Conservation (phyloP, 2,797 vertebrate genomes). For the Lagodon rhomboides region DNA sequence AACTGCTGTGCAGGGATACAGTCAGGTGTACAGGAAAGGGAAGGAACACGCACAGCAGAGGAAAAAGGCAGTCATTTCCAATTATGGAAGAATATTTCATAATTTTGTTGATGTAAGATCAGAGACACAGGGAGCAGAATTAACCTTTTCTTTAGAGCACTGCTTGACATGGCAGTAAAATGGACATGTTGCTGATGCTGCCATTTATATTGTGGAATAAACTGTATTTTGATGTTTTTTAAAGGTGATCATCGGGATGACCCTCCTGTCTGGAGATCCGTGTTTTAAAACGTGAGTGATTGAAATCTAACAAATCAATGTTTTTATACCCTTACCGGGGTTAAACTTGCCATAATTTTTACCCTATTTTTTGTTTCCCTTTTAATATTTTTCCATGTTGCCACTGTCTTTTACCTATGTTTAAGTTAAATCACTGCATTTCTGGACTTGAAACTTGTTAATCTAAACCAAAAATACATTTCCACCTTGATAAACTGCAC, state of each 20-base stretch:
- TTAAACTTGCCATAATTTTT: neutral
- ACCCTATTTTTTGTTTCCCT: neutral
- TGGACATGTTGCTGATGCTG: too few species aligned
- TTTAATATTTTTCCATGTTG: neutral
- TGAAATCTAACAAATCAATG: neutral
- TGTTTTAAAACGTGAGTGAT: slow-evolving; percentile 98
- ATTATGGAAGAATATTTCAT: neutral
- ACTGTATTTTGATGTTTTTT: neutral
- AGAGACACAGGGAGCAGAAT: neutral
- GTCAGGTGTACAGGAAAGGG: slow-evolving; percentile 6
- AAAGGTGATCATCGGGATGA: slow-evolving; percentile 97
- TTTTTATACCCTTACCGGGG: neutral
- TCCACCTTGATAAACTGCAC: neutral
- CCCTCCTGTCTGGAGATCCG: slow-evolving; percentile 95
- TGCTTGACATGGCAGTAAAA: neutral
- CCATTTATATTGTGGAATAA: neutral
- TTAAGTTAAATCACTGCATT: neutral
- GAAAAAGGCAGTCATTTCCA: slow-evolving; percentile 1
- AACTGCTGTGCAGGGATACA: neutral
- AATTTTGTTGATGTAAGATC: neutral
- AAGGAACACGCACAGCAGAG: neutral
- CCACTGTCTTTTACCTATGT: neutral
- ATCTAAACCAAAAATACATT: neutral
- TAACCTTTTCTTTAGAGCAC: neutral
- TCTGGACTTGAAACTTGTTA: neutral